Conservation (phyloP, 2,888 invertebrate genomes). For the Eilema caniola region DNA sequence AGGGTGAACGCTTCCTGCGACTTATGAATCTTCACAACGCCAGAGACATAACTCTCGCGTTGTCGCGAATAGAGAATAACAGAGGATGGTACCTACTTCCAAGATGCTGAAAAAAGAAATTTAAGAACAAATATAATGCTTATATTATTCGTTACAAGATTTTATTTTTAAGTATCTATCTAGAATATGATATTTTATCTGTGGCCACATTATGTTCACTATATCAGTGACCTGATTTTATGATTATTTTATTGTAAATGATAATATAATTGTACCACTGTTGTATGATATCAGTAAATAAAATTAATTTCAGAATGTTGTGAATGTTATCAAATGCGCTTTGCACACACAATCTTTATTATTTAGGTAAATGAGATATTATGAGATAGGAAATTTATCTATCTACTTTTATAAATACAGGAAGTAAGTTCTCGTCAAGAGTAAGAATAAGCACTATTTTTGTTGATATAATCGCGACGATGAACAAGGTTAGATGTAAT, state of each 20-base stretch:
- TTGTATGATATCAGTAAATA: not conserved
- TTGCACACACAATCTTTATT: not conserved
- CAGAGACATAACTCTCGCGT: not conserved
- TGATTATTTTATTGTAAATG: not conserved
- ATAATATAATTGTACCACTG: not conserved
- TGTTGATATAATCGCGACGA: too few relatives aligned
- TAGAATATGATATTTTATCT: too few relatives aligned
- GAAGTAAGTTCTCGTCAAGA: too few relatives aligned
- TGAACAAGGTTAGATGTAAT: too few relatives aligned
- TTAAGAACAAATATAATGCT: too few relatives aligned
- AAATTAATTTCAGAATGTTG: not conserved
- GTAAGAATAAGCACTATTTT: too few relatives aligned
- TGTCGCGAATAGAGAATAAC: not conserved
- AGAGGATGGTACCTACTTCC: too few relatives aligned
- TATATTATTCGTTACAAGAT: too few relatives aligned
- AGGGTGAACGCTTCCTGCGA: not conserved
- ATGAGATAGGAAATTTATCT: not conserved
- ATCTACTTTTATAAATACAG: not conserved
- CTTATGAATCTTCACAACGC: not conserved
- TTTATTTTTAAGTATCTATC: too few relatives aligned
- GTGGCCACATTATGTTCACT: not conserved
- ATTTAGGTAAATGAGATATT: too few relatives aligned
- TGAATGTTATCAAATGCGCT: not conserved
- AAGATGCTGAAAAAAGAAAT: too few relatives aligned
- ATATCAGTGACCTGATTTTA: not conserved